Evolutionary conservation across 1,140 invertebrate genomes (phyloP).

Genomic region (Drosophila mayri): DNA sequence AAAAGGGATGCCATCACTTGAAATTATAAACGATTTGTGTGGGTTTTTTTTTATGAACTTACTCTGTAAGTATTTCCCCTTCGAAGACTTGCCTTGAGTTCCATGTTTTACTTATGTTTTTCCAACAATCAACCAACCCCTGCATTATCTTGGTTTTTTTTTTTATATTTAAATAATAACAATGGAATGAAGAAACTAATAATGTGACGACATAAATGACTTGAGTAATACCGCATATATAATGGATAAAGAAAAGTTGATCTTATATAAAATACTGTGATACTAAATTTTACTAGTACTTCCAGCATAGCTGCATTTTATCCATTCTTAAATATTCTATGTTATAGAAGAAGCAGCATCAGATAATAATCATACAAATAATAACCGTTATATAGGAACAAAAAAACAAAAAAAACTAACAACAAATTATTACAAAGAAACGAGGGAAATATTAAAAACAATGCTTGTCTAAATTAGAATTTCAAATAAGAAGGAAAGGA

Average conservation of each 20-base stretch:
- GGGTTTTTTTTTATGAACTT: neutral
- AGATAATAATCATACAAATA: constrained; percentile 37
- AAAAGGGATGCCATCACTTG: neutral
- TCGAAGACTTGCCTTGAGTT: constrained; percentile 2
- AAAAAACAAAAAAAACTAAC: constrained; percentile 4
- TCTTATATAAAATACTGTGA: constrained; percentile 85
- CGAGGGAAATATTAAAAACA: neutral
- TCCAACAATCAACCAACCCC: constrained; percentile 1
- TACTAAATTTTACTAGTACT: constrained; percentile 85
- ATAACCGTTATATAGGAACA: constrained; percentile 33
- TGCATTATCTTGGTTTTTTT: constrained; percentile 25
- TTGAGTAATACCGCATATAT: constrained; percentile 45
- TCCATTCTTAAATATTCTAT: constrained; percentile 85
- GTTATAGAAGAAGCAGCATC: constrained; percentile 50
- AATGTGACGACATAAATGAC: constrained; percentile 44
- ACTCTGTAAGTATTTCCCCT: neutral
- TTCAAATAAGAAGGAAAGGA: constrained; percentile 34
- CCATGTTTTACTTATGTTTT: constrained; percentile 10
- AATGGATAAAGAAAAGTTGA: constrained; percentile 72
- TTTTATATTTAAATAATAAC: constrained; percentile 25
- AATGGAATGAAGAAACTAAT: constrained; percentile 1
- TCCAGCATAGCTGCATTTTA: constrained; percentile 85
- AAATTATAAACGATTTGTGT: neutral
- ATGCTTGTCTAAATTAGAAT: constrained; percentile 44
- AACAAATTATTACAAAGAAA: constrained; percentile 20